These are phyloP conservation scores for Triplophysa siluroides DNA, from an alignment of 2,113 vertebrate species.

Conservation along the genomic window DNA sequence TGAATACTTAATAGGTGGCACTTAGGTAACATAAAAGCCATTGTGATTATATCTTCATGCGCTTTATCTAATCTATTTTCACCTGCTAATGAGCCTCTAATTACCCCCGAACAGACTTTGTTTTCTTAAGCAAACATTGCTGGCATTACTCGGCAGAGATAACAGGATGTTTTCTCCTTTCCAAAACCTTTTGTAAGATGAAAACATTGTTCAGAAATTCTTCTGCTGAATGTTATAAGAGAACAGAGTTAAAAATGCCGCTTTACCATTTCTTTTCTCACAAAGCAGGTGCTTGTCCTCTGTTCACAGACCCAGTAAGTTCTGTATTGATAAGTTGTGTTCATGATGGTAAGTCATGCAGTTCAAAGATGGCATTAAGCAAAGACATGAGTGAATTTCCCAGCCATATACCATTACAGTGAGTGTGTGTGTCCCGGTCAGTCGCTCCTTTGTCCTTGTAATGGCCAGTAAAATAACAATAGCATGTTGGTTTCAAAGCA, in stretches of 20 bases:
- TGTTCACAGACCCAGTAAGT: conserved; percentile 72
- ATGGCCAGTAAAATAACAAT: conserved; percentile 78
- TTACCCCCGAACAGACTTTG: conserved; percentile 24
- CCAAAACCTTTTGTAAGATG: conserved; percentile 35
- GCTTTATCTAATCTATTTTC: conserved; percentile 13
- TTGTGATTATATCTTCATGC: conserved; percentile 3
- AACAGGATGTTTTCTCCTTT: conserved; percentile 20
- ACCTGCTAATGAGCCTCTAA: conserved; percentile 42
- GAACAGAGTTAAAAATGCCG: neutral
- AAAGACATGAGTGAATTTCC: conserved; percentile 85
- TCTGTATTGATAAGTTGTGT: conserved; percentile 70
- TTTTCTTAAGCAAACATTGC: conserved; percentile 51
- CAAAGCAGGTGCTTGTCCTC: conserved; percentile 85
- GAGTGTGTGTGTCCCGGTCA: conserved; percentile 54
- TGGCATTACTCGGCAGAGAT: conserved; percentile 1
- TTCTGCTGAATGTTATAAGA: neutral
- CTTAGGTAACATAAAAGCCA: neutral
- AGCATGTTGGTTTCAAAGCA: conserved; percentile 75
- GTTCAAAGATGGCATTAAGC: conserved; percentile 86
- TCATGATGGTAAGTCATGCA: conserved; percentile 84
- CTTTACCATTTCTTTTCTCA: conserved; percentile 53
- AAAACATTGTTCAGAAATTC: conserved; percentile 10
- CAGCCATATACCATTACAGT: conserved; percentile 86
- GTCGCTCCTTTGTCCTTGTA: conserved; percentile 69
- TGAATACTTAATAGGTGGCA: neutral